phyloP scores from a whole-genome alignment of 2,113 vertebrate genomes.

The Willisornis vidua region DNA sequence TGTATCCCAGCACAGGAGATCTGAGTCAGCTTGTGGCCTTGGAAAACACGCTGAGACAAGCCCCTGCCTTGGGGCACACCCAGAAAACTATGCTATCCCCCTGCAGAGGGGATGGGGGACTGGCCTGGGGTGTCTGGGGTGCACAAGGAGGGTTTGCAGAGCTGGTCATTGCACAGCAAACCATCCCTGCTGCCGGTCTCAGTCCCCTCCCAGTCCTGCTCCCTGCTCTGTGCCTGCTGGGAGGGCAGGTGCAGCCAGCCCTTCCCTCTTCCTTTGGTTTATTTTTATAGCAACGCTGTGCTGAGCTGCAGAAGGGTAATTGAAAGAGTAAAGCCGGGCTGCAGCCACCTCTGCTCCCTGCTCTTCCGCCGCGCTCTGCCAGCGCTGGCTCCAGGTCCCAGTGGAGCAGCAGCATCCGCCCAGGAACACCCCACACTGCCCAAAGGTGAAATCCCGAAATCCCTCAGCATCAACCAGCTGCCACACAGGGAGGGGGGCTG shows the following conservation, averaged over 20 bases:
- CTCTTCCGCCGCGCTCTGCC: not conserved
- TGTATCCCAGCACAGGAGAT: fast-evolving
- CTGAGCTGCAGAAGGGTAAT: not conserved
- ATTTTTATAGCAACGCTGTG: not conserved
- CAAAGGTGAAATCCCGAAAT: not conserved
- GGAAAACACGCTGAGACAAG: fast-evolving
- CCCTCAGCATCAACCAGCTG: not conserved
- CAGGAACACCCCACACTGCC: not conserved
- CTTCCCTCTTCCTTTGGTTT: not conserved
- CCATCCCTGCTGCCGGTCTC: not conserved
- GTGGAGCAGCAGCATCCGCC: fast-evolving
- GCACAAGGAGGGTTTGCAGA: not conserved
- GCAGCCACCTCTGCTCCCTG: not conserved
- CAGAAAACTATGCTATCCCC: fast-evolving
- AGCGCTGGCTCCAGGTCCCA: not conserved
- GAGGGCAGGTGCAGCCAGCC: not conserved
- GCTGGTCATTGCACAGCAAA: not conserved
- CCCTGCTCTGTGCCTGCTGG: fast-evolving
- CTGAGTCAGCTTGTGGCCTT: not conserved
- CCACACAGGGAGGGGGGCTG: not conserved
- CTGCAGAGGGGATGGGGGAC: not conserved
- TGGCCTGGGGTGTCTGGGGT: not conserved
- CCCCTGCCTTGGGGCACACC: not conserved
- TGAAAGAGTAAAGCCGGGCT: not conserved
- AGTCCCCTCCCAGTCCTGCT: not conserved